These are phyloP conservation scores for Julus scandinavius DNA, from an alignment of 2,888 invertebrate genomes.

Conservation along the genomic window DNA sequence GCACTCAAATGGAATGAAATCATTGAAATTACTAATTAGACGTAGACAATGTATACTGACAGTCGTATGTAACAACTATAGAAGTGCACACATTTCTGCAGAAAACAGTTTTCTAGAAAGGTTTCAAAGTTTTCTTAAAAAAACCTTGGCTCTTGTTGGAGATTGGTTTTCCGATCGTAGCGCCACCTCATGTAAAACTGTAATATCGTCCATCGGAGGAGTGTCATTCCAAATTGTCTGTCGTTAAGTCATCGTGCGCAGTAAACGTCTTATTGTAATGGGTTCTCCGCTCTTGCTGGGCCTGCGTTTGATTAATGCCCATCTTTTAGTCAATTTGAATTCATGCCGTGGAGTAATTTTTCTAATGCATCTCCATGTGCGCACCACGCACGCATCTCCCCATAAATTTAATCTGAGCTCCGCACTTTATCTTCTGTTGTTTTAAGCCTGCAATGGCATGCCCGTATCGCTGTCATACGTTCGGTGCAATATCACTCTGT, in stretches of 20 bases:
- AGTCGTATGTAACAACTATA: too few species aligned
- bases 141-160: too few species aligned
- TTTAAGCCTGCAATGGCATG: neutral
- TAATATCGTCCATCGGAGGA: too few species aligned
- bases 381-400: neutral
- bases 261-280: neutral
- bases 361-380: neutral
- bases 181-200: too few species aligned
- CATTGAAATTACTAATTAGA: too few species aligned
- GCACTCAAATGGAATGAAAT: neutral
- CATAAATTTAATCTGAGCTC: neutral
- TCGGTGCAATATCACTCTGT: neutral
- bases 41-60: too few species aligned
- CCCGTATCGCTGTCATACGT: neutral
- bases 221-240: too few species aligned
- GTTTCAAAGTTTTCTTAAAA: too few species aligned
- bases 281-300: neutral
- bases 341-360: neutral
- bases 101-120: too few species aligned
- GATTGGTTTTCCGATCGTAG: too few species aligned
- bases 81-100: too few species aligned
- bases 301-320: neutral
- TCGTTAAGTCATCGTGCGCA: neutral
- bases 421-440: conserved; percentile 1
- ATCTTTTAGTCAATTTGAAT: conserved; percentile 1